These are phyloP conservation scores for Cylindroiulus punctatus DNA, from an alignment of 2,888 invertebrate species.

Conservation along the genomic window DNA sequence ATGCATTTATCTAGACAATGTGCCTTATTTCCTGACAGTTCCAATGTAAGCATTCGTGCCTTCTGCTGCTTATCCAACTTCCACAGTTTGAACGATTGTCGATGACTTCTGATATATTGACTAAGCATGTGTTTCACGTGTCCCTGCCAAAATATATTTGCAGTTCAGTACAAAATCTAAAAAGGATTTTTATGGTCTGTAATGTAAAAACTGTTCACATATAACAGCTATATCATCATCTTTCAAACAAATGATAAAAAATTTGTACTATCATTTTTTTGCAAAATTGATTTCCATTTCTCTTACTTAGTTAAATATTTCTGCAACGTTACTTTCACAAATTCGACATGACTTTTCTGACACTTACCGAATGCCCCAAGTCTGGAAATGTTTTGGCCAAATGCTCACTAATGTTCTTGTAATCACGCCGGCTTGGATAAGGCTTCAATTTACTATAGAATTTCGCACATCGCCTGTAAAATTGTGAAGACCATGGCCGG, in stretches of 20 bases:
- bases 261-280: too few relatives aligned
- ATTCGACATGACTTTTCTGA: neutral
- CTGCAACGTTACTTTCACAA: too few relatives aligned
- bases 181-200: neutral
- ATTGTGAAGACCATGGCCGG: conserved; percentile 49
- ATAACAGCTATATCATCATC: too few relatives aligned
- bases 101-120: conserved; percentile 51
- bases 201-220: too few relatives aligned
- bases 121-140: conserved; percentile 51
- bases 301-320: too few relatives aligned
- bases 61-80: conserved; percentile 51
- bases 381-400: conserved; percentile 51
- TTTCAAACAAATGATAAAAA: too few relatives aligned
- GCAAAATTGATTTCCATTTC: too few relatives aligned
- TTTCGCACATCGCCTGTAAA: conserved; percentile 51
- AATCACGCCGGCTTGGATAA: conserved; percentile 53
- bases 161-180: neutral
- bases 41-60: conserved; percentile 46
- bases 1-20: neutral
- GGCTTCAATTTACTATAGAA: conserved; percentile 54
- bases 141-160: conserved; percentile 4
- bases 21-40: conserved; percentile 52
- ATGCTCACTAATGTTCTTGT: conserved; percentile 53
- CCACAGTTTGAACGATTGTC: conserved; percentile 48
- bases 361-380: conserved; percentile 51